Percentiles rank a stretch among this genome's conserved stretches.
These are phyloP conservation scores for Seriola rivoliana DNA, from an alignment of 2,113 vertebrate genomes.

Conservation along the genomic window DNA sequence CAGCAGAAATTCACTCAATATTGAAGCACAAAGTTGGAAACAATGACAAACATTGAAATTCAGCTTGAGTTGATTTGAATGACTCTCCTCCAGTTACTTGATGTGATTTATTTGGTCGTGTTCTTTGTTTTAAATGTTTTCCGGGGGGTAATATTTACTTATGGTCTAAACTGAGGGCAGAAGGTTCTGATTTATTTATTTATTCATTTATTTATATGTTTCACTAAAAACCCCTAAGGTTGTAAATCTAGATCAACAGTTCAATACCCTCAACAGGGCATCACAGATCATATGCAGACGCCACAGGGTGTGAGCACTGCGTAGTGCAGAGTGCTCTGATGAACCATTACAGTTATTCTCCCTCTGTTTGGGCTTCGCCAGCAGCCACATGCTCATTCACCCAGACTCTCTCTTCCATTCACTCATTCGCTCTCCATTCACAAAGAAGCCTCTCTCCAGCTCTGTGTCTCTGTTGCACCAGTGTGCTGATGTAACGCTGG, in stretches of 20 bases:
- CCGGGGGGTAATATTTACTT: background rate
- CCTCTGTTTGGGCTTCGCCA: constrained; percentile 15
- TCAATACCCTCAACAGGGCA: no score
- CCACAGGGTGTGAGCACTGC: constrained; percentile 20
- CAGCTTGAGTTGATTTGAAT: background rate
- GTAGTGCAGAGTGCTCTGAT: constrained; percentile 28
- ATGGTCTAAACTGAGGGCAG: background rate
- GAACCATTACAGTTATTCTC: constrained; percentile 46
- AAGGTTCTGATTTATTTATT: no score
- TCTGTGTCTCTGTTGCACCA: constrained; percentile 17
- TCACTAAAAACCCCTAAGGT: background rate
- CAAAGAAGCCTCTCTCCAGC: constrained; percentile 31
- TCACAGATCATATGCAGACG: background rate
- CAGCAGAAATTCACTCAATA: background rate
- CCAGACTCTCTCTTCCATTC: constrained; percentile 40
- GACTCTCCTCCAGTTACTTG: background rate
- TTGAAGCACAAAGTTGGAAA: background rate
- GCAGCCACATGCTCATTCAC: constrained; percentile 33
- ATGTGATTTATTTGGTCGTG: background rate
- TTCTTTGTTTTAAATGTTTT: no score
- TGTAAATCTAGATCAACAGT: background rate
- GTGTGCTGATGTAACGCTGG: constrained; percentile 21
- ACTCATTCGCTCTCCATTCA: constrained; percentile 58
- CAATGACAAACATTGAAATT: background rate
- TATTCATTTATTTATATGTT: background rate